Base-by-base conservation (phyloP, 2,888 invertebrate species). In the Timema podura region DNA sequence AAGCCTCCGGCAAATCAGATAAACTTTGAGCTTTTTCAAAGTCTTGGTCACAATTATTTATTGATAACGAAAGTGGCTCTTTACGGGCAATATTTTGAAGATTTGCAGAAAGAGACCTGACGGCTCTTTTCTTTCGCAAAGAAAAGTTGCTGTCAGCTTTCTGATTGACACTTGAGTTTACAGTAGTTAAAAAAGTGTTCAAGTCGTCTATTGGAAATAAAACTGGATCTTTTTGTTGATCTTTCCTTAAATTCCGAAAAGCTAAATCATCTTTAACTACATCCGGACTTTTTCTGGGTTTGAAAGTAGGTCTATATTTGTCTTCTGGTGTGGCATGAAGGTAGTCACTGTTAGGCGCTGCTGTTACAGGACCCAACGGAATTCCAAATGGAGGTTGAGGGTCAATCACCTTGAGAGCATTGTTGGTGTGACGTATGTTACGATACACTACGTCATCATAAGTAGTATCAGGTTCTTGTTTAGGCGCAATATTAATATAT, bases 331-430 rank as follows among this genome's bases (percentile, higher is more conserved):
- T 86, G 1, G 90, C 90, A 78, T 94, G 93, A 69, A 95, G 83
- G 78, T 96, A 96, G 80, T 95, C 94, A 76, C 89, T 92, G 72
- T 89, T 89, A 0, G 93, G 87, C 6, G 93, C 91, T 2, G 90
- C 88, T 0, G 91, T 87, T 44, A 94, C 89, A 11, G 94, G 94
- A 3, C 93, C 92, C 51, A 95, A 80, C 0, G 95, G 95, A 77
- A 96, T 95, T 30, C 95, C 95, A 79, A 96, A 96, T 1, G 92
- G 94, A 51, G 93, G 94, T 78, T 95, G 95, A 15, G 91, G 92
- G 68, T 95, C 94, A 5, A 87, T 78, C 7, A 90, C 86, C 79
- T 89, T 90, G 10, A 82, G 76, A 5, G 79, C 86, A 78, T 88
- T 89, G 76, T 93, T 94, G 10, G 90, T 89, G 79, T 91, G 88